Conservation (phyloP, 2,888 invertebrate genomes). For the Mycalesis mineus region DNA sequence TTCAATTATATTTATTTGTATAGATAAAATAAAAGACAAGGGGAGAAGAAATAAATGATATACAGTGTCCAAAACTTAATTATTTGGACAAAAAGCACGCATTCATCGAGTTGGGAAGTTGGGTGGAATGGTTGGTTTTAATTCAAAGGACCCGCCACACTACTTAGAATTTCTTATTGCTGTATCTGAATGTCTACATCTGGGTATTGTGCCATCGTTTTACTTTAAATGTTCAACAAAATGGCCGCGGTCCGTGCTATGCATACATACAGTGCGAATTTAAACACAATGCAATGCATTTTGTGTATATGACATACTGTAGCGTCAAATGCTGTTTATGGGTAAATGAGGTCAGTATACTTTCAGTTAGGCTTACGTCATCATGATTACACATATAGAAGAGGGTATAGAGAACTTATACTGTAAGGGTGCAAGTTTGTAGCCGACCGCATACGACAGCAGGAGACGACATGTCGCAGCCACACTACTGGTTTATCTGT, state of each 20-base stretch:
- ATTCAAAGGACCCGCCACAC: constrained; percentile 28
- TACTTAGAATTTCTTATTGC: constrained; percentile 30
- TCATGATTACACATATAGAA: too few species aligned
- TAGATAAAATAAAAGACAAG: not conserved
- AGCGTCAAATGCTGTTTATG: not conserved
- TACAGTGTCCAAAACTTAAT: constrained; percentile 24
- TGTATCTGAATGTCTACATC: constrained; percentile 29
- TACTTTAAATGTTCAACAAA: constrained; percentile 27
- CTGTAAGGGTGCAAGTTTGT: too few species aligned
- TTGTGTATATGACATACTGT: constrained; percentile 17
- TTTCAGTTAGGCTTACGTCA: too few species aligned
- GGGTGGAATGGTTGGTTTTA: constrained; percentile 24
- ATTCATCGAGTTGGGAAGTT: constrained; percentile 8
- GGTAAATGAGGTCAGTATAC: not conserved
- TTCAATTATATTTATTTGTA: too few species aligned
- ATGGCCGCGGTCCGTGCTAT: constrained; percentile 22
- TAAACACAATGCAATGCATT: constrained; percentile 34
- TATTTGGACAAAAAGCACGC: constrained; percentile 17
- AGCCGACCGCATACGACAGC: too few species aligned
- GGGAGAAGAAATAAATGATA: constrained; percentile 19
- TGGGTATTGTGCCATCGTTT: constrained; percentile 24
- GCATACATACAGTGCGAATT: constrained; percentile 37
- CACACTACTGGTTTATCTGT: too few species aligned
- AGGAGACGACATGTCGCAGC: too few species aligned
- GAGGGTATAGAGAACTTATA: too few species aligned